Evolutionary conservation across 1,140 invertebrate genomes (phyloP).

Genomic region (Carcinoscorpius rotundicauda): DNA sequence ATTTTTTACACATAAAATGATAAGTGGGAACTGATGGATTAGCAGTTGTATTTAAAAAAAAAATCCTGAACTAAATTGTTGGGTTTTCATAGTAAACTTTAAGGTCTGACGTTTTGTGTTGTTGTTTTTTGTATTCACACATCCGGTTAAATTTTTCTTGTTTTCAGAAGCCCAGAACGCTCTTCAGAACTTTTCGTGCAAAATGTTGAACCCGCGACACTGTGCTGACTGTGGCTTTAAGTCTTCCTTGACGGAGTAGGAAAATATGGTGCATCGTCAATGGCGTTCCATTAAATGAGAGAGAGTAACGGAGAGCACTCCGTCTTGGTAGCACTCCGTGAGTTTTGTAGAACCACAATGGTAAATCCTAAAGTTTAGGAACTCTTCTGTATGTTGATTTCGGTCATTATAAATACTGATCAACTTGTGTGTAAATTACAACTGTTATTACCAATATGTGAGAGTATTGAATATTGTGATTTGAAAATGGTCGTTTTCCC

Average conservation of each 20-base stretch:
- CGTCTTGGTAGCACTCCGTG: no score
- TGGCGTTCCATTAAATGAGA: no score
- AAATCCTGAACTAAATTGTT: neutral
- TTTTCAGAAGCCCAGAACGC: slow-evolving; percentile 32
- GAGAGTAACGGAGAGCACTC: no score
- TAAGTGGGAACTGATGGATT: neutral
- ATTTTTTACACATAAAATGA: neutral
- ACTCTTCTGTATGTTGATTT: no score
- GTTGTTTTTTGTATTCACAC: slow-evolving; percentile 13
- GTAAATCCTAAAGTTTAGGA: no score
- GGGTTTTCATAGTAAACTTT: neutral
- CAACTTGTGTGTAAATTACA: no score
- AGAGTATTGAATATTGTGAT: no score
- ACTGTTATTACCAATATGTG: no score
- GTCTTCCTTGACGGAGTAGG: slow-evolving; percentile 17
- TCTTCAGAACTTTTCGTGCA: slow-evolving; percentile 34
- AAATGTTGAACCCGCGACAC: slow-evolving; percentile 30
- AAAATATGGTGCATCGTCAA: no score
- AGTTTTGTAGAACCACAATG: no score
- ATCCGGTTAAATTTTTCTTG: slow-evolving; percentile 13
- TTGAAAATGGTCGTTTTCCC: no score
- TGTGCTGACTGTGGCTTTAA: slow-evolving; percentile 29
- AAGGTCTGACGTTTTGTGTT: slow-evolving; percentile 2
- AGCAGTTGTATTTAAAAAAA: neutral
- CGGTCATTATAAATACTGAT: no score